These are phyloP conservation scores for Xestia ashworthii DNA, from an alignment of 2,888 invertebrate genomes.

Conservation along the genomic window DNA sequence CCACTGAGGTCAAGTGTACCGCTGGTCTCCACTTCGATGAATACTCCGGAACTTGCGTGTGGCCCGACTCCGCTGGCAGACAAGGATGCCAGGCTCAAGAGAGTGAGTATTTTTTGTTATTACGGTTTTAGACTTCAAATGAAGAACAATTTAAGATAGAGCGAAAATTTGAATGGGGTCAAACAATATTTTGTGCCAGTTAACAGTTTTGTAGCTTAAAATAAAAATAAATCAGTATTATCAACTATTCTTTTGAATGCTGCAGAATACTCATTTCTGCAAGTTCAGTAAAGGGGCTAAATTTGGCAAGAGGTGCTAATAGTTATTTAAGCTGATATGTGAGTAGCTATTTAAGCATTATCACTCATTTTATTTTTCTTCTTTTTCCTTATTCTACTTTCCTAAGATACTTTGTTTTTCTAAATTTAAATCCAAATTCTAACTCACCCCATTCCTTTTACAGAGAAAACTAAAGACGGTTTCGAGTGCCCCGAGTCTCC, in stretches of 20 bases:
- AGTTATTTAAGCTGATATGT: too few relatives aligned
- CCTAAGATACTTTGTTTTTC: not conserved
- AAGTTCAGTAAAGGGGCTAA: not conserved
- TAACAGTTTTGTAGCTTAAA: not conserved
- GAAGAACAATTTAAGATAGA: not conserved
- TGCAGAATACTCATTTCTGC: too few relatives aligned
- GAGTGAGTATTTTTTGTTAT: slow-evolving; percentile 81
- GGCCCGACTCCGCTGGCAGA: slow-evolving; percentile 95
- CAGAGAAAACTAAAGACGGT: slow-evolving; percentile 95
- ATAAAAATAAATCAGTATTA: not conserved
- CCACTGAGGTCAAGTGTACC: slow-evolving; percentile 95
- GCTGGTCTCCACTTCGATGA: slow-evolving; percentile 97
- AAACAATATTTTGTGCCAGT: not conserved
- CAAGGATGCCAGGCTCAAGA: slow-evolving; percentile 92
- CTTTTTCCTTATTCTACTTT: too few relatives aligned
- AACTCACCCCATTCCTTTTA: slow-evolving; percentile 60
- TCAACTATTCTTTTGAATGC: not conserved
- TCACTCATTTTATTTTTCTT: not conserved
- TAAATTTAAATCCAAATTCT: slow-evolving; percentile 10
- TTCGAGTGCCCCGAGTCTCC: slow-evolving; percentile 95
- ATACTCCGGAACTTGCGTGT: slow-evolving; percentile 96
- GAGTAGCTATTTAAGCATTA: not conserved
- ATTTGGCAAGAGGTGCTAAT: too few relatives aligned
- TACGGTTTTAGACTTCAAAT: not conserved
- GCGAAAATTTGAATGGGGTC: not conserved